Base-by-base conservation (phyloP, 2,797 vertebrate genomes). In the Anolis apletophallus region DNA sequence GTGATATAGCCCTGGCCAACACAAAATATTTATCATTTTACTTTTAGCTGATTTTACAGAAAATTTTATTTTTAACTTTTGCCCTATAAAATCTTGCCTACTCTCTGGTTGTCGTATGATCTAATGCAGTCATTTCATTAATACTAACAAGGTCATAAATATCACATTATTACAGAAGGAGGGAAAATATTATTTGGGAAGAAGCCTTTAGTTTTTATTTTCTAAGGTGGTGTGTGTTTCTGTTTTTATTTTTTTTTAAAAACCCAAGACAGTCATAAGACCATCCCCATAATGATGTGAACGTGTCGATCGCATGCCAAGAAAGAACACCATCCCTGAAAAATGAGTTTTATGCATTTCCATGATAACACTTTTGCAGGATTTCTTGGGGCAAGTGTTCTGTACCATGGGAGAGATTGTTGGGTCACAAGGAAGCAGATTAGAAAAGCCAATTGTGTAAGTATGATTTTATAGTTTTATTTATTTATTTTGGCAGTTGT, bases 361-460 rank as follows among this genome's bases (percentile, higher is more conserved):
- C 87, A 86, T 57, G 40, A 32, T 36, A 50, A 67, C 19, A 52
- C n/a, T 75, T 90, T 96, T 96, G 89, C 94, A 99, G 98, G 98
- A 99, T 94, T 99, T 99, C 96, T 96, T 99, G 96, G 98, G 98
- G 88, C 98, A 99, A 93, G 98, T 97, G 80, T 98, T 98, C 96
- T 99, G 98, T 92, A 98, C 98, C 1, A 91, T 99, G 91, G 98
- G 98, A 69, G 98, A 99, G 96, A 97, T 99, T 83, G 98, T 99
- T 84, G 98, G 98, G 83, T 99, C 98, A 69, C 96, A 98, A 94
- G 98, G 98, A 91, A 98, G 98, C 95, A 98, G 98, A 89, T 87
- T 99, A 95, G 98, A 99, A 92, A 99, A 99, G 89, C 90, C 97
- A 86, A 97, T 99, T 94, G 95, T 96, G 98, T 99, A 94, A 98